A percentile compares a stretch with the other conserved stretches of the same genome.
Evolutionary conservation across 2,797 vertebrate genomes (phyloP).

Genomic region (Takifugu rubripes): DNA sequence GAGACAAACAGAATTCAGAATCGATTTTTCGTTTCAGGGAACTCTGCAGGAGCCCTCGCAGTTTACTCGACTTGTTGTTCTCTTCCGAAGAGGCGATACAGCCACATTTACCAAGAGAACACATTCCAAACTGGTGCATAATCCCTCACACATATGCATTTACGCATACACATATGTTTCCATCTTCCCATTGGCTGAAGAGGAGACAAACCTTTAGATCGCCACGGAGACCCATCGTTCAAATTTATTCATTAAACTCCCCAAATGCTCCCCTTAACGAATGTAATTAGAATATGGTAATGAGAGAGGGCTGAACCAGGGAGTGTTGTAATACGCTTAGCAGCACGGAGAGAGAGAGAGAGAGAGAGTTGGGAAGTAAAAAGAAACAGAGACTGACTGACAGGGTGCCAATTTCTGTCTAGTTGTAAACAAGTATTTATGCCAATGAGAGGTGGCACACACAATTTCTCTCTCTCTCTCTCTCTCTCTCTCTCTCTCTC

Average conservation of each 20-base stretch:
- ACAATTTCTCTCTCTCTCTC: conserved; percentile 37
- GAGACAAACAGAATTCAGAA: conserved; percentile 65
- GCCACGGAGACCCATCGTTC: conserved; percentile 71
- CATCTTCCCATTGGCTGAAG: conserved; percentile 45
- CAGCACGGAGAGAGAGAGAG: conserved; percentile 59
- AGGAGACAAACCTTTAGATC: conserved; percentile 71
- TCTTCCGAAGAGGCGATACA: conserved; percentile 46
- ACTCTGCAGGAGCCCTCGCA: conserved; percentile 45
- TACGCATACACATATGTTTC: conserved; percentile 19
- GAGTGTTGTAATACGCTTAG: conserved; percentile 77
- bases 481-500: conserved; percentile 5
- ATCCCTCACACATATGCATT: conserved; percentile 9
- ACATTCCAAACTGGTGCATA: conserved; percentile 20
- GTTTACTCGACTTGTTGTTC: conserved; percentile 61
- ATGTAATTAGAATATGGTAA: conserved; percentile 83
- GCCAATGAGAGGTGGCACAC: conserved; percentile 70
- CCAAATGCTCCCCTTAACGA: conserved; percentile 74
- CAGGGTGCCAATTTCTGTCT: conserved; percentile 80
- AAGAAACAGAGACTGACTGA: conserved; percentile 70
- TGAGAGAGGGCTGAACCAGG: conserved; percentile 80
- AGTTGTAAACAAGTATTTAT: conserved; percentile 75
- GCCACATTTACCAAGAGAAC: conserved; percentile 45
- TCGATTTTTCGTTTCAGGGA: conserved; percentile 47
- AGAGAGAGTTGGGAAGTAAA: conserved; percentile 48
- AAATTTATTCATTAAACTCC: conserved; percentile 80